Base-by-base conservation (phyloP, 2,797 vertebrate genomes). In the Microcaecilia unicolor region DNA sequence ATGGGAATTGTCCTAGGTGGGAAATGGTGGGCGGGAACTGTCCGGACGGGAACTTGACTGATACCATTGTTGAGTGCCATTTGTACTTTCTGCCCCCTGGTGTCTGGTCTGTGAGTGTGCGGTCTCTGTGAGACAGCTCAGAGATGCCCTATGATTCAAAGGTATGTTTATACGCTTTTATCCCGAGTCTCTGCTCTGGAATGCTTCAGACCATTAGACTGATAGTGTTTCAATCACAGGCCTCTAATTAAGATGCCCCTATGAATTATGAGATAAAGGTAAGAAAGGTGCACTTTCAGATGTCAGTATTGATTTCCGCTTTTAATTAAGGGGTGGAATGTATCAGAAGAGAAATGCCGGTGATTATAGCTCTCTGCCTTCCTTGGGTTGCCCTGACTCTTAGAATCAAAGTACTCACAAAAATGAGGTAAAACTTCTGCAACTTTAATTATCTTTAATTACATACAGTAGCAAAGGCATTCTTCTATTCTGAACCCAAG, bases 261-360 rank as follows among this genome's bases (percentile, higher is more conserved):
- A 58, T 61, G 67, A 74, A 75, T 74, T 55, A 58, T 50, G 64
- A 64, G 64, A 61, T 62, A 71, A 77, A 64, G 57, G 22, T 59
- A 31, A n/a, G n/a, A 51, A 52, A 70, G 56, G 62, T 31, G 74
- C 74, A 66, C 58, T 61, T 60, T 42, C 51, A 66, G 76, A 75
- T 70, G 66, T 67, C 64, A 67, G 52, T 57, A 76, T 43, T 49
- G 76, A 77, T 67, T 74, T 80, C 58, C 57, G 62, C 28, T 73
- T 72, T 70, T 75, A 78, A 75, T 62, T 69, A 66, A 75, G 41
- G 68, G 62, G 42, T 74, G 31, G 68, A 70, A 69, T 47, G 20
- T n/a, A n/a, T n/a, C 48, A 55, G 48, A 53, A 53, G 47, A 55
- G 47, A 70, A 81, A 68, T 55, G 53, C 60, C 63, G 67, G 44